Evolutionary conservation across 2,888 invertebrate genomes (phyloP).

Genomic region (Nysson spinosus): DNA sequence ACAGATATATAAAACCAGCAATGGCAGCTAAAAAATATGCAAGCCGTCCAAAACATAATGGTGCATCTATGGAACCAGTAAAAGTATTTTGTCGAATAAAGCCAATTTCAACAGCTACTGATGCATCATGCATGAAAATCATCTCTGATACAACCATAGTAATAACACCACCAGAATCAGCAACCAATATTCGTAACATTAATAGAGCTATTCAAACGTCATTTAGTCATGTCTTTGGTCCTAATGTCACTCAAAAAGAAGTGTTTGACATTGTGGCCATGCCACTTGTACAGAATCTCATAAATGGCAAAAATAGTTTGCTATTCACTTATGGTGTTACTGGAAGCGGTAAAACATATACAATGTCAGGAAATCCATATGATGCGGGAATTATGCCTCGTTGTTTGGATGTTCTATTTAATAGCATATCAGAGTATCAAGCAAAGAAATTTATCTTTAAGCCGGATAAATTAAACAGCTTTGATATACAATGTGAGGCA

Average conservation of each 20-base stretch:
- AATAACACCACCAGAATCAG: conserved; percentile 82
- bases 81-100: conserved; percentile 93
- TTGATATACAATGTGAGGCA: conserved; percentile 91
- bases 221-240: conserved; percentile 92
- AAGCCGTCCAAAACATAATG: conserved; percentile 59
- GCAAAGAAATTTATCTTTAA: conserved; percentile 93
- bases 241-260: conserved; percentile 87
- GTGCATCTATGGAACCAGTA: conserved; percentile 84
- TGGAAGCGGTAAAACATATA: conserved; percentile 97
- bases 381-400: conserved; percentile 93
- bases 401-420: conserved; percentile 94
- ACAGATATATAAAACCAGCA: conserved; percentile 66
- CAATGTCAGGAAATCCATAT: conserved; percentile 88
- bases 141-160: conserved; percentile 84
- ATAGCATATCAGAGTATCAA: conserved; percentile 89
- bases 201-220: conserved; percentile 86
- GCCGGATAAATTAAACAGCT: conserved; percentile 95
- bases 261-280: conserved; percentile 90
- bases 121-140: conserved; percentile 84
- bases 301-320: conserved; percentile 94
- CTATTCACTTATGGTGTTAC: conserved; percentile 98
- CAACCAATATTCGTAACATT: conserved; percentile 80
- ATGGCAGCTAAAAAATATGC: conserved; percentile 57
- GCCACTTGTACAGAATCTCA: conserved; percentile 91
- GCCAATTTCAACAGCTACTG: conserved; percentile 85